phyloP scores from a whole-genome alignment of 2,113 vertebrate genomes.

The Dascyllus trimaculatus region DNA sequence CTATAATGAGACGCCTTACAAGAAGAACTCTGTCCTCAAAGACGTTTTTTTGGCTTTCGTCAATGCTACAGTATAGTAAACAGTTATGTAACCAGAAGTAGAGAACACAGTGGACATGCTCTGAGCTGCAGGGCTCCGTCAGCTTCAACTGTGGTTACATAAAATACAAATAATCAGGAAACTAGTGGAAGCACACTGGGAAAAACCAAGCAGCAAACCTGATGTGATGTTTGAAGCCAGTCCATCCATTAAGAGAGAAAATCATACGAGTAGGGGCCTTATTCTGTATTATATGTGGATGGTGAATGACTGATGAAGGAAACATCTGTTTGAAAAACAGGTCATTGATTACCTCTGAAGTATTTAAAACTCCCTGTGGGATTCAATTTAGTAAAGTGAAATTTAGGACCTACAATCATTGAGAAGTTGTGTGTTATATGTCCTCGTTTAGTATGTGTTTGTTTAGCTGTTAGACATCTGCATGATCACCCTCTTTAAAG shows the following conservation, averaged over 20 bases:
- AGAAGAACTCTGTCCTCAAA: slow-evolving; percentile 52
- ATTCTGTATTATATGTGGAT: slow-evolving; percentile 42
- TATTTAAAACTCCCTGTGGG: slow-evolving; percentile 41
- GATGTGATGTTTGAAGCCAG: slow-evolving; percentile 12
- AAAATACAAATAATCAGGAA: slow-evolving; percentile 52
- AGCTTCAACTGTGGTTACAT: slow-evolving; percentile 58
- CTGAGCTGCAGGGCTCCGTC: slow-evolving; percentile 29
- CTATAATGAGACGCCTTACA: slow-evolving; percentile 54
- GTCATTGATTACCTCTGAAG: slow-evolving; percentile 36
- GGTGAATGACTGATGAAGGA: slow-evolving; percentile 19
- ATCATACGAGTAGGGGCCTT: slow-evolving; percentile 38
- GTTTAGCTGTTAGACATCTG: slow-evolving; percentile 24
- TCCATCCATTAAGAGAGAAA: background rate
- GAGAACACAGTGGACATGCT: slow-evolving; percentile 47
- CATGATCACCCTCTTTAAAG: slow-evolving; percentile 27
- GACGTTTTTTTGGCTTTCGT: slow-evolving; percentile 44
- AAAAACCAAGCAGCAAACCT: slow-evolving; percentile 19
- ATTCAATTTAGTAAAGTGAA: slow-evolving; percentile 44
- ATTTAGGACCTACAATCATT: slow-evolving; percentile 36
- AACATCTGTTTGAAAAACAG: slow-evolving; percentile 40
- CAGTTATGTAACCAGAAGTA: slow-evolving; percentile 58
- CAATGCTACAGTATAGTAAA: slow-evolving; percentile 51
- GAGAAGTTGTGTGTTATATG: slow-evolving; percentile 29
- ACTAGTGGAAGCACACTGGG: slow-evolving; percentile 38
- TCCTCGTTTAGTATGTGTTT: slow-evolving; percentile 29